Conservation (phyloP, 2,113 vertebrate species). For the Hystrix cristata region DNA sequence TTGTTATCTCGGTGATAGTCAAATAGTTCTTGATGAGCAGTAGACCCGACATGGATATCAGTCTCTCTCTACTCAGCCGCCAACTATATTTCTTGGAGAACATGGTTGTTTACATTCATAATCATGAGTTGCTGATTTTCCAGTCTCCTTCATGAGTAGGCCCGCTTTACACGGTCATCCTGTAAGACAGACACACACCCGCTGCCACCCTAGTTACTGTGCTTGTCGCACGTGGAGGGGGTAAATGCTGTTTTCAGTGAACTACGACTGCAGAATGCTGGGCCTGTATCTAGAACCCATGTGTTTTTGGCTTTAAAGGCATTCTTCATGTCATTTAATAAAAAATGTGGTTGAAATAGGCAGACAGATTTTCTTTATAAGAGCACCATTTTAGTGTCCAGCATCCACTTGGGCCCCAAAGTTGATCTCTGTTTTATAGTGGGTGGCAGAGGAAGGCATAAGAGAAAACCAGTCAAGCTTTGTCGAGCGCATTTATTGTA, state of each 20-base stretch:
- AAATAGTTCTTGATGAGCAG: background rate
- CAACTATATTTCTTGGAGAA: background rate
- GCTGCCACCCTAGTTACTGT: background rate
- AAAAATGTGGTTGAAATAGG: background rate
- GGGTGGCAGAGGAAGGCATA: constrained; percentile 40
- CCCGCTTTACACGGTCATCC: background rate
- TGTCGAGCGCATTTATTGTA: constrained; percentile 62
- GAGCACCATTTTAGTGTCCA: background rate
- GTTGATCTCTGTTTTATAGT: constrained; percentile 49
- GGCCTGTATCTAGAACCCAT: background rate
- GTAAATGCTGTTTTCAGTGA: background rate
- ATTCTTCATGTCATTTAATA: background rate
- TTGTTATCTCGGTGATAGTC: background rate
- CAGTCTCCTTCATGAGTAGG: background rate
- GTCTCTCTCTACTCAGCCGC: background rate
- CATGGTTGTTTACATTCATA: background rate
- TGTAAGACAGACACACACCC: background rate
- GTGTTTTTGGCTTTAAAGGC: background rate
- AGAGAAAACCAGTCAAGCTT: constrained; percentile 63
- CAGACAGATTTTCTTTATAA: background rate
- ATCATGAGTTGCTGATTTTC: background rate
- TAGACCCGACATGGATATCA: background rate
- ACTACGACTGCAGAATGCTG: background rate
- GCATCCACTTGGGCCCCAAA: background rate
- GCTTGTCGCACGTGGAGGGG: rapidly evolving